A percentile compares a stretch with the other conserved stretches of the same genome.
phyloP scores from a whole-genome alignment of 2,797 vertebrate species.

The Acestrorhynchus altus region DNA sequence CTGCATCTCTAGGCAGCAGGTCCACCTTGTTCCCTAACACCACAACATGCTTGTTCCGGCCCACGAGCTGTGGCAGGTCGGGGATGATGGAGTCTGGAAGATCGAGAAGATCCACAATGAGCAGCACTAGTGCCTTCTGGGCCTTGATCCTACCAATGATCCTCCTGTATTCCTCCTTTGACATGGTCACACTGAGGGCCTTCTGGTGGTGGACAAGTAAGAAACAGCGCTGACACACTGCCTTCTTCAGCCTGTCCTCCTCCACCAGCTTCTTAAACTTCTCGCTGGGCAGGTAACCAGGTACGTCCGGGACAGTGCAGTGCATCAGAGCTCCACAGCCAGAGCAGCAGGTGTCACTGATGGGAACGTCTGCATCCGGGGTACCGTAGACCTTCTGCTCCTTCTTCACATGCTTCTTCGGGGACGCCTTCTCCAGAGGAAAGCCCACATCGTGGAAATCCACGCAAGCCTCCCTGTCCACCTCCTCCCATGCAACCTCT shows the following conservation, averaged over 20 bases:
- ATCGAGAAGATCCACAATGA: slow-evolving; percentile 86
- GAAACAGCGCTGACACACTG: slow-evolving; percentile 88
- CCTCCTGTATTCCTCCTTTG: slow-evolving; percentile 75
- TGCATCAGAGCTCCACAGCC: slow-evolving; percentile 91
- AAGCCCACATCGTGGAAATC: slow-evolving; percentile 73
- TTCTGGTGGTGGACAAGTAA: slow-evolving; percentile 80
- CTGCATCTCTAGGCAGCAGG: slow-evolving; percentile 81
- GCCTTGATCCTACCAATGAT: slow-evolving; percentile 73
- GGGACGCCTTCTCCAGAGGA: slow-evolving; percentile 54
- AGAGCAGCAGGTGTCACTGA: slow-evolving; percentile 77
- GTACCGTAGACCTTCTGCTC: slow-evolving; percentile 70
- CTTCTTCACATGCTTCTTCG: slow-evolving; percentile 52
- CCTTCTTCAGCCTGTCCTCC: slow-evolving; percentile 59
- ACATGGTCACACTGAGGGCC: slow-evolving; percentile 77
- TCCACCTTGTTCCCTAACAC: slow-evolving; percentile 91
- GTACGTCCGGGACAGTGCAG: slow-evolving; percentile 69
- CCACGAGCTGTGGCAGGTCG: slow-evolving; percentile 74
- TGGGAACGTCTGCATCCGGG: slow-evolving; percentile 68
- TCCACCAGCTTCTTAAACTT: slow-evolving; percentile 74
- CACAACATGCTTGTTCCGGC: slow-evolving; percentile 77
- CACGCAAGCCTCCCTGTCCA: slow-evolving; percentile 51
- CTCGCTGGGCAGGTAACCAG: slow-evolving; percentile 86
- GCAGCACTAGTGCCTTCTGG: slow-evolving; percentile 82
- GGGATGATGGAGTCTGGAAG: slow-evolving; percentile 83
- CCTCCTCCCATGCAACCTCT: slow-evolving; percentile 16